These are phyloP conservation scores for Ostrea denselamellosa DNA, from an alignment of 1,140 invertebrate species.

Conservation along the genomic window DNA sequence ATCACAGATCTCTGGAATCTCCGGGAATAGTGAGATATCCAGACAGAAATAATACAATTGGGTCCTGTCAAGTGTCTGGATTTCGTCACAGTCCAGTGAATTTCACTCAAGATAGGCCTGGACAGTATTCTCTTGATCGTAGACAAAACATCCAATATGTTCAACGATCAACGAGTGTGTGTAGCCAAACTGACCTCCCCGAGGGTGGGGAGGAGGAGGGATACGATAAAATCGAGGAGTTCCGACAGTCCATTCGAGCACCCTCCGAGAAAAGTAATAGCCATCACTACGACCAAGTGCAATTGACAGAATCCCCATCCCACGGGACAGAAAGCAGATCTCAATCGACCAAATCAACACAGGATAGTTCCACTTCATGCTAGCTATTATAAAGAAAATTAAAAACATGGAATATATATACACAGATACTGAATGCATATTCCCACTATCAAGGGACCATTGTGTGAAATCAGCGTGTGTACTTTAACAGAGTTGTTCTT, in stretches of 20 bases:
- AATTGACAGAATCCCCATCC: constrained; percentile 22
- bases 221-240: constrained; percentile 15
- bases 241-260: constrained; percentile 34
- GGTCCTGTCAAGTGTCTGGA: constrained; percentile 5
- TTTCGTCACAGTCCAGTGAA: constrained; percentile 26
- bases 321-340: constrained; percentile 3
- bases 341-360: constrained; percentile 13
- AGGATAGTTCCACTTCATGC: neutral
- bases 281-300: constrained; percentile 23
- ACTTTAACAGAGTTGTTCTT: neutral
- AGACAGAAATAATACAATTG: constrained; percentile 18
- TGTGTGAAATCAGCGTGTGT: neutral
- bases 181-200: constrained; percentile 7
- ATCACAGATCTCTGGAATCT: neutral
- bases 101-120: constrained; percentile 9
- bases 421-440: neutral
- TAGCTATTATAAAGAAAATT: neutral
- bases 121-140: constrained; percentile 31
- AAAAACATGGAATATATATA: neutral
- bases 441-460: constrained; percentile 4
- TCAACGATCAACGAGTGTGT: constrained; percentile 11
- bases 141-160: constrained; percentile 9
- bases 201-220: neutral
- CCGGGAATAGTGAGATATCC: constrained; percentile 23
- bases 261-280: constrained; percentile 7